A percentile compares a stretch with the other conserved stretches of the same genome.
phyloP scores from a whole-genome alignment of 2,888 invertebrate genomes.

The Eupithecia pulchellata region DNA sequence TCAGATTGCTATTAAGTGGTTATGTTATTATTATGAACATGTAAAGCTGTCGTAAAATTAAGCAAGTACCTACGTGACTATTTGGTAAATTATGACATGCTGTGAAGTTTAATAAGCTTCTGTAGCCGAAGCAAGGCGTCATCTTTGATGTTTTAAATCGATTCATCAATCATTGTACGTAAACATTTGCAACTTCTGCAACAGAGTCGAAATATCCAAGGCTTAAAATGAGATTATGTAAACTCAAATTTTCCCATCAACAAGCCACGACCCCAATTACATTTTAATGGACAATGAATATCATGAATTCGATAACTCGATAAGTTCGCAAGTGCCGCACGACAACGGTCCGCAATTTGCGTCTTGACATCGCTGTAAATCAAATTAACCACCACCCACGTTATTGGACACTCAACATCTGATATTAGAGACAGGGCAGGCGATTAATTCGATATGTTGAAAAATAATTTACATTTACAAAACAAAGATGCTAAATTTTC shows the following conservation, averaged over 20 bases:
- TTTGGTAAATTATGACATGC: background rate
- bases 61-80: slow-evolving; percentile 6
- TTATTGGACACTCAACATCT: slow-evolving; percentile 52
- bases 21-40: slow-evolving; percentile 29
- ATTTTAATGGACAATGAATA: slow-evolving; percentile 37
- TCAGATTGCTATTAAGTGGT: slow-evolving; percentile 34
- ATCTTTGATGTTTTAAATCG: background rate
- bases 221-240: background rate
- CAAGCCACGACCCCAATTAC: slow-evolving; percentile 23
- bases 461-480: background rate
- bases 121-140: background rate
- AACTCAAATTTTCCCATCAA: slow-evolving; percentile 23
- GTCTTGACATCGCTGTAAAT: slow-evolving; percentile 54
- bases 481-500: background rate
- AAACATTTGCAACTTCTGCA: too few relatives aligned
- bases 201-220: background rate
- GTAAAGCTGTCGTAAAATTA: slow-evolving; percentile 28
- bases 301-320: slow-evolving; percentile 33
- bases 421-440: slow-evolving; percentile 41
- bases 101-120: background rate
- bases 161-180: background rate
- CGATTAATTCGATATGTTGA: background rate
- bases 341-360: slow-evolving; percentile 52
- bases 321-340: slow-evolving; percentile 40
- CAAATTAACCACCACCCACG: slow-evolving; percentile 59